Base-by-base conservation (phyloP, 2,113 vertebrate species). In the Mesocricetus auratus region DNA sequence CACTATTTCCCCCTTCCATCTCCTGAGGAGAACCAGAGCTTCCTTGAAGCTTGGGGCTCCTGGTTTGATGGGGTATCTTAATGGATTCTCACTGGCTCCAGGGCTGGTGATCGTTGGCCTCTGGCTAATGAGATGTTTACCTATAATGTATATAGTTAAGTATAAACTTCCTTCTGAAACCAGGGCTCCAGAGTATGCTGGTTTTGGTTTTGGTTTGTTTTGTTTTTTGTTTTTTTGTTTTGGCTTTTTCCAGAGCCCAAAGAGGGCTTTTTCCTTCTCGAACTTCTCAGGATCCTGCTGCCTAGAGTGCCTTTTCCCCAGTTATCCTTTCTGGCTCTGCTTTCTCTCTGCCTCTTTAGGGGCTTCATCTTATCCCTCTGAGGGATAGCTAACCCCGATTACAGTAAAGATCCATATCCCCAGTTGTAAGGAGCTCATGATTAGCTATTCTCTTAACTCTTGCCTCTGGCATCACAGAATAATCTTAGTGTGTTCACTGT, bases 1-100 rank as follows among this genome's bases (percentile, higher is more conserved):
- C 97, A 91, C 96, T 92, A 0, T 97, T 98, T 93, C 92, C 91
- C 96, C 68, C 97, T 97, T 97, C 93, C 74, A 0, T 93, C 97
- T 97, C 66, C 4, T 93, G 96, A 45, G 97, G 62, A 39, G 1
- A 78, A 91, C 87, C n/a, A 33, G 97, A 29, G 79, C 81, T 96
- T 2, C 50, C 92, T 95, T 79, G 92, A 0, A 92, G 7, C 0
- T n/a, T 19, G 42, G 79, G 73, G 83, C 62, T 17, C n/a, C 64
- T 4, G 69, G 42, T 94, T 96, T 75, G 56, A 64, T 33, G 19
- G 56, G 74, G 21, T 0, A 11, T 74, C 66, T 42, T 86, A 36
- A 71, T 69, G 75, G 78, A 75, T 89, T 69, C 89, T 83, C 69
- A 45, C 9, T 36, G n/a, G 47, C 16, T 36, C 56, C 45, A 7